These are phyloP conservation scores for Hydrozoanthus gracilis DNA, from an alignment of 92 coral and sea anemone species.

Conservation along the genomic window DNA sequence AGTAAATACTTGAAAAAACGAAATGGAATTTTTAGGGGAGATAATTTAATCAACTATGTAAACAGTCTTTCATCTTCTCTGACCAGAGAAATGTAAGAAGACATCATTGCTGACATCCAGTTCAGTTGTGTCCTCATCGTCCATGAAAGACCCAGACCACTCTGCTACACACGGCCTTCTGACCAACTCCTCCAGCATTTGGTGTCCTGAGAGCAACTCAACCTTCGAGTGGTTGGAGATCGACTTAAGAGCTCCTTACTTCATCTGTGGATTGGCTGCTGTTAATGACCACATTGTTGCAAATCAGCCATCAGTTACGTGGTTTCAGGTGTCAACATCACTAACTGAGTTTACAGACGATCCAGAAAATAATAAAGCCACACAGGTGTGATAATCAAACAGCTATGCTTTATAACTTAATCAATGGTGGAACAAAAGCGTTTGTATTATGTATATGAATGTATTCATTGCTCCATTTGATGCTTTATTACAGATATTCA, in stretches of 20 bases:
- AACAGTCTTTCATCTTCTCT: background rate
- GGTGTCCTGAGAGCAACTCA: constrained; percentile 22
- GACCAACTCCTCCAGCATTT: constrained; percentile 4
- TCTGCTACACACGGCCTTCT: constrained; percentile 11
- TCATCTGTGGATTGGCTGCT: constrained; percentile 27
- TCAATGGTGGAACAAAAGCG: background rate
- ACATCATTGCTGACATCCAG: background rate
- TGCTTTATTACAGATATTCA: background rate
- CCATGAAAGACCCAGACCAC: constrained; percentile 3
- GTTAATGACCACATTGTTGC: background rate
- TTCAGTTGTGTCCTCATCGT: background rate
- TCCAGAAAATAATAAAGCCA: background rate
- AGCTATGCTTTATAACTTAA: background rate
- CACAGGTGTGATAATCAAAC: background rate
- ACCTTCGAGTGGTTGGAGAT: constrained; percentile 23
- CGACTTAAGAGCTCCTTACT: constrained; percentile 9
- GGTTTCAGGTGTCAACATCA: constrained; percentile 4
- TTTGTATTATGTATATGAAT: background rate
- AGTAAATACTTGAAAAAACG: background rate
- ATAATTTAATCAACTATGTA: too few relatives aligned
- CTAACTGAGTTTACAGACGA: background rate
- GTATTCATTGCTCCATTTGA: background rate
- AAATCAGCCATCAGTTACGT: background rate
- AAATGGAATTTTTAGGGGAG: background rate
- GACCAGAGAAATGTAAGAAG: constrained; percentile 3